Conservation (phyloP, 2,888 invertebrate species). For the Plagodis dolabraria region DNA sequence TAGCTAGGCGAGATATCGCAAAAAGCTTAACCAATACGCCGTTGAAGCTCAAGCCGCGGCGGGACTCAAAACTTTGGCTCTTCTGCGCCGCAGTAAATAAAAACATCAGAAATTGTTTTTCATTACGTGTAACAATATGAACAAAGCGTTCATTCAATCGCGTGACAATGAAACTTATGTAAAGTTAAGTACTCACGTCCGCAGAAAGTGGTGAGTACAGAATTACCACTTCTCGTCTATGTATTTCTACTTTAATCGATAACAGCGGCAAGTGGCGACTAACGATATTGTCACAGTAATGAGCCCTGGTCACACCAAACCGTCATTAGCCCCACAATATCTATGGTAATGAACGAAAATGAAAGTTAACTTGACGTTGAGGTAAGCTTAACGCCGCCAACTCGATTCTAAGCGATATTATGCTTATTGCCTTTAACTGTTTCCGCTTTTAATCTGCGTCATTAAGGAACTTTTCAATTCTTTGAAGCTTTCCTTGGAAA, state of each 20-base stretch:
- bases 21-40: too few species aligned
- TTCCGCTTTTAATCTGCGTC: constrained; percentile 23
- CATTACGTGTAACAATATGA: too few species aligned
- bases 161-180: too few species aligned
- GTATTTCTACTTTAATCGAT: constrained; percentile 35
- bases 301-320: constrained; percentile 60
- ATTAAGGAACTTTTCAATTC: constrained; percentile 17
- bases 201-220: background rate
- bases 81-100: too few species aligned
- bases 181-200: too few species aligned
- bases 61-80: too few species aligned
- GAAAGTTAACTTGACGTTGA: constrained; percentile 47
- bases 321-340: constrained; percentile 48
- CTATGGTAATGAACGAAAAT: constrained; percentile 53
- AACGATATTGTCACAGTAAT: constrained; percentile 49
- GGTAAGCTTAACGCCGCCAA: constrained; percentile 27
- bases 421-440: constrained; percentile 33
- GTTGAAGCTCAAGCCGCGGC: too few species aligned
- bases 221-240: constrained; percentile 12
- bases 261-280: constrained; percentile 29
- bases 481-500: constrained; percentile 17
- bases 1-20: too few species aligned
- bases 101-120: too few species aligned
- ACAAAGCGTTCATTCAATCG: too few species aligned
- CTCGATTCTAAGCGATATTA: constrained; percentile 34